These are phyloP conservation scores for Caenorhabditis inopinata DNA, from an alignment of 1,140 invertebrate genomes.

Conservation along the genomic window DNA sequence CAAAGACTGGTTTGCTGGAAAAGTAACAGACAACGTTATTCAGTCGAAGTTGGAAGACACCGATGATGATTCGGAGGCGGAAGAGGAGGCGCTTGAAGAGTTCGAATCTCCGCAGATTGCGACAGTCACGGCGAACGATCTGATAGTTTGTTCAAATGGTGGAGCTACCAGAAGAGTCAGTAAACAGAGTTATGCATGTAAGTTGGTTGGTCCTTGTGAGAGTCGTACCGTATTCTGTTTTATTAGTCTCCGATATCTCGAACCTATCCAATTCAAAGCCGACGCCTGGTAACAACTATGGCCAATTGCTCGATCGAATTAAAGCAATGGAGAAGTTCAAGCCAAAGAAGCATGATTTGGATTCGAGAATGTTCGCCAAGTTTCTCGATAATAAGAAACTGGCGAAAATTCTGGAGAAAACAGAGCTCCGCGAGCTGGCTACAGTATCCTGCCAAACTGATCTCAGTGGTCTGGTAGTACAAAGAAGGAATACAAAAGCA, in stretches of 20 bases:
- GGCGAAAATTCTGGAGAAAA: constrained; percentile 11
- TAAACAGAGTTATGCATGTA: constrained; percentile 24
- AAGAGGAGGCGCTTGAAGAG: constrained; percentile 6
- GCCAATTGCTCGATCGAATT: background rate
- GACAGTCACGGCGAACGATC: background rate
- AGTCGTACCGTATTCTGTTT: background rate
- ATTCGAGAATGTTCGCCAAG: constrained; percentile 20
- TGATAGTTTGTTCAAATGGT: background rate
- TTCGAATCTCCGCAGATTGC: constrained; percentile 11
- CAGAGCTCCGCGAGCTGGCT: background rate
- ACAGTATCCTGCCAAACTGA: constrained; percentile 38
- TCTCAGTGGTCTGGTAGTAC: background rate
- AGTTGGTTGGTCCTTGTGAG: background rate
- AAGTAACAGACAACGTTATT: constrained; percentile 45
- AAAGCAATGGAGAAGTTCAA: constrained; percentile 36
- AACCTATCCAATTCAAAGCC: background rate
- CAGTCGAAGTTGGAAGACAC: constrained; percentile 38
- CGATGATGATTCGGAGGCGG: constrained; percentile 28
- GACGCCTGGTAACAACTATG: background rate
- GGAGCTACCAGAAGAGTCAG: background rate
- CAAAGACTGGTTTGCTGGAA: constrained; percentile 59
- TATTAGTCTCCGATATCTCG: background rate
- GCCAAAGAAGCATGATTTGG: constrained; percentile 22
- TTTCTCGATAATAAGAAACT: constrained; percentile 28
- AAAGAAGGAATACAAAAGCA: constrained; percentile 11